A percentile compares a stretch with the other conserved stretches of the same genome.
Conservation (phyloP, 2,888 invertebrate species). For the Cosmia trapezina region DNA sequence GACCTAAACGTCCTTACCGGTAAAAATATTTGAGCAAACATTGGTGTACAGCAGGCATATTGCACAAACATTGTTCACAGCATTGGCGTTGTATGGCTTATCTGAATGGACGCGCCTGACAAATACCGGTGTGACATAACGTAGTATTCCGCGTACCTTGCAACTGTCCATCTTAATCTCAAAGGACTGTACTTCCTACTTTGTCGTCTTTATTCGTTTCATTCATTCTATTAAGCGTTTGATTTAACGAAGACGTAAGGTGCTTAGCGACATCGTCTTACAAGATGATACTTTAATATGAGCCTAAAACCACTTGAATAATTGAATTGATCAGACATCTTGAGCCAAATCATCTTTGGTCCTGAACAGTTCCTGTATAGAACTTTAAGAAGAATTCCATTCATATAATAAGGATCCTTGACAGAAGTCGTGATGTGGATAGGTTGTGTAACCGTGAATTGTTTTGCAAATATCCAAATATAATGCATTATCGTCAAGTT, state of each 20-base stretch:
- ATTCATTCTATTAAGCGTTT: slow-evolving; percentile 55
- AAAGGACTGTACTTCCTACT: slow-evolving; percentile 55
- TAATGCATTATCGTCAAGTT: neutral
- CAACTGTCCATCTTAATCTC: slow-evolving; percentile 65
- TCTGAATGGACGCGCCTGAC: slow-evolving; percentile 35
- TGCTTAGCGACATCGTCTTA: slow-evolving; percentile 18
- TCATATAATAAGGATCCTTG: neutral
- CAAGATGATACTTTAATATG: slow-evolving; percentile 24
- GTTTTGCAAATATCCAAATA: slow-evolving; percentile 36
- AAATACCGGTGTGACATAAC: slow-evolving; percentile 56
- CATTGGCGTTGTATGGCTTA: slow-evolving; percentile 32
- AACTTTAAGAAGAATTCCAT: neutral
- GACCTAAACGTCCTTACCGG: slow-evolving; percentile 19
- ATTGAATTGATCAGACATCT: slow-evolving; percentile 15
- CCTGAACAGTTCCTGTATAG: slow-evolving; percentile 1
- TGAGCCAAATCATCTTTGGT: neutral
- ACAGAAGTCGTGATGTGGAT: neutral
- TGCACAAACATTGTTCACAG: slow-evolving; percentile 38
- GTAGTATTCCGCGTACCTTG: slow-evolving; percentile 56
- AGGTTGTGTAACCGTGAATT: slow-evolving; percentile 4
- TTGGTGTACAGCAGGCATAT: slow-evolving; percentile 30
- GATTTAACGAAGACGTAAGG: slow-evolving; percentile 35
- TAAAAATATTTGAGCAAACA: slow-evolving; percentile 50
- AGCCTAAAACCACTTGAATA: slow-evolving; percentile 23
- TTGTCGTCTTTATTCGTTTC: slow-evolving; percentile 44